Evolutionary conservation across 2,113 vertebrate genomes (phyloP), one percentile per base, ranked within the genome.

Genomic region (Haemorhous mexicanus): DNA sequence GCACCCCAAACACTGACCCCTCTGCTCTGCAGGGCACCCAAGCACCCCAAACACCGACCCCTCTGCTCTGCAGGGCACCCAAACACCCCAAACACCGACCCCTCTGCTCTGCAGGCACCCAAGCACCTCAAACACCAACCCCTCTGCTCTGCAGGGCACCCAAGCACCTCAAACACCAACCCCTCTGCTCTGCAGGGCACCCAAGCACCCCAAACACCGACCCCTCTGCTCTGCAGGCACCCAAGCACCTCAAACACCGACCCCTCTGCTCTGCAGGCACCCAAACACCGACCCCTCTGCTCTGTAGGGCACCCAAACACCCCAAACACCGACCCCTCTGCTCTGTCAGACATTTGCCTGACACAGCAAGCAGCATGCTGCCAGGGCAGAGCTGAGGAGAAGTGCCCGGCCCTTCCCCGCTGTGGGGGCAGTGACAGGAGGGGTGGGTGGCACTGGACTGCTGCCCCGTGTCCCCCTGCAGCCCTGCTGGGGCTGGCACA

Each of bases 381-480:
- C 43, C 46, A 9, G 22, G 32, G 0, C 9, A 24, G 81, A 18
- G 59, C 17, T 13, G 2, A 17, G 0, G 12, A 64, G 63, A 1
- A 41, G 24, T 2, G 30, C 30, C 30, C 18, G 4, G 11, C 52
- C 2, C 5, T 22, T 22, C 37, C 41, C 5, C 0, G 0, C n/a
- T 15, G 1, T 0, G 1, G 2, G 41, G 0, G 1, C 61, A 16
- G 41, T 13, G 30, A 7, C 0, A 0, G 9, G 53, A 49, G 44
- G 7, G 53, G 33, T 10, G 21, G 53, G 33, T 23, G 55, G 21
- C 21, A 58, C 55, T 4, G 1, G 20, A 18, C 30, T 5, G 0
- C 50, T 16, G 56, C 33, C 64, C 19, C 35, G 13, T 1, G 1
- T 20, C 24, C n/a, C 14, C 35, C 66, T 2, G 1, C 39, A 23